phyloP scores from a whole-genome alignment of 1,140 invertebrate species.

The Neoseiulus cucumeris region DNA sequence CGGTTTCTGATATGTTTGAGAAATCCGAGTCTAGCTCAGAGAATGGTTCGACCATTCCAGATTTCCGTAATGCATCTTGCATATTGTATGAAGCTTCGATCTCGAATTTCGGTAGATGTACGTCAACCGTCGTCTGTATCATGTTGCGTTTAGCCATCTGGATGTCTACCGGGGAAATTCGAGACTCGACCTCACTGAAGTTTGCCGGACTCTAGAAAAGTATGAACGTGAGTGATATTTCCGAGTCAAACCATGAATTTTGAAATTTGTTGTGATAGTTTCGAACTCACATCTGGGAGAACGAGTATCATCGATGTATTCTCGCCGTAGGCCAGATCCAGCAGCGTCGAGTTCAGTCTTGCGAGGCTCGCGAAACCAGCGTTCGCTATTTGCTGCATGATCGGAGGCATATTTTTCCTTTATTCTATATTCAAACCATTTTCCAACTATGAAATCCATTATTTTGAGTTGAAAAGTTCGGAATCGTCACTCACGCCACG shows the following conservation, averaged over 20 bases:
- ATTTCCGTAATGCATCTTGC: neutral
- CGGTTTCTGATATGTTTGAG: neutral
- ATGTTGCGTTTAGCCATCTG: neutral
- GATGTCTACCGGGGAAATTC: neutral
- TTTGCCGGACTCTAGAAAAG: neutral
- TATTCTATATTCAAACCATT: too few species aligned
- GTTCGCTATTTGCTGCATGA: too few species aligned
- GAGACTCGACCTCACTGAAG: neutral
- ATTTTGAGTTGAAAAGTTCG: too few species aligned
- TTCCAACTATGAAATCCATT: too few species aligned
- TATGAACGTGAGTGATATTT: neutral
- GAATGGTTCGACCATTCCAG: neutral
- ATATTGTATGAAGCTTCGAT: neutral
- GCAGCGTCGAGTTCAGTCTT: neutral
- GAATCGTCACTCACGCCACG: neutral
- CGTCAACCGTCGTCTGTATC: neutral
- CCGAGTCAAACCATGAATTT: neutral
- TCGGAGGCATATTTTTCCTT: neutral
- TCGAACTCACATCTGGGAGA: neutral
- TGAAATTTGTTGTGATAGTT: neutral
- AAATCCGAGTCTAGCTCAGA: neutral
- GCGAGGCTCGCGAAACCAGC: too few species aligned
- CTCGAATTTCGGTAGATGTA: conserved; percentile 7
- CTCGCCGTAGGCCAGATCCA: neutral
- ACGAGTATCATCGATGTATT: neutral